Evolutionary conservation across 2,113 vertebrate species (phyloP), one percentile per base, ranked within the genome.

Genomic region (Tylochromis polylepis): DNA sequence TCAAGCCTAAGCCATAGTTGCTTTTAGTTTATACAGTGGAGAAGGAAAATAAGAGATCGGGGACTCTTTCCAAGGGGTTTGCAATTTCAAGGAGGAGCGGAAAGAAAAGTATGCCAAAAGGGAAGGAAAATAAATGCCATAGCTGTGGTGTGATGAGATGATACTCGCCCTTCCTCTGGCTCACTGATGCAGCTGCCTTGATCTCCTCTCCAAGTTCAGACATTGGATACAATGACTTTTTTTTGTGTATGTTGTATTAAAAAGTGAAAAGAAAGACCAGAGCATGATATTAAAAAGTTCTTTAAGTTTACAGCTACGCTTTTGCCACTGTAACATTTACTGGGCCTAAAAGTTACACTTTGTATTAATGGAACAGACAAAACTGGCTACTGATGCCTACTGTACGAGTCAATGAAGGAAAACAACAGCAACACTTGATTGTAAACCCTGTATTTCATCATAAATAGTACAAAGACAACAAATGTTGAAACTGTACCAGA

Each of bases 61-160:
- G 83, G 77, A 87, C 80, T 89, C 27, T 81, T 91, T 91, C 83
- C 89, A 89, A 91, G 41, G 22, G 89, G 83, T 83, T 59, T 92
- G 65, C 62, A 60, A 88, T 93, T 90, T 93, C 81, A 82, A 90
- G 78, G 83, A 89, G 70, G 56, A 91, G 78, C 11, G 41, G 80
- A 83, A 81, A 85, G 80, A 70, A 89, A 90, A 86, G 84, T 87
- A 84, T 88, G 85, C 41, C 67, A 57, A 89, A 90, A 78, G 62
- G 86, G 79, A 88, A 88, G 79, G 78, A 87, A 91, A 93, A 92
- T 89, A 90, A 90, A 91, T 87, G 81, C 79, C 86, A 84, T 83
- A 65, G 90, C 87, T 81, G 60, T 82, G 85, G 62, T 14, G 24
- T 87, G 85, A 87, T 91, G 79, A 82, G 83, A 90, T 81, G 87